Conservation (phyloP, 2,113 vertebrate species). For the Symphodus melops region DNA sequence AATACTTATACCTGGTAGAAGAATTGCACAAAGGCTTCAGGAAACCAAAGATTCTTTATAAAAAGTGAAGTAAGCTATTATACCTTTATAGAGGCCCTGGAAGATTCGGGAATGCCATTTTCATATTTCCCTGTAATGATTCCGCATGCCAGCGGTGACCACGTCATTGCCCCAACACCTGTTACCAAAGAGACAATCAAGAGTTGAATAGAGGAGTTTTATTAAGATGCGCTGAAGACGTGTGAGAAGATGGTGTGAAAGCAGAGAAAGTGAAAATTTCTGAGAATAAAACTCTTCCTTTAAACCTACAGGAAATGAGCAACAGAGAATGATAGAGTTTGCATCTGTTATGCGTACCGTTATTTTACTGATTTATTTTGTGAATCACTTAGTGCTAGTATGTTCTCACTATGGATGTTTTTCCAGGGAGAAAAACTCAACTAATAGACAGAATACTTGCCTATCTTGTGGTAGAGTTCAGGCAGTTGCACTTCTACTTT, state of each 20-base stretch:
- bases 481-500: constrained; percentile 98
- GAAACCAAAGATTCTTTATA: too few relatives aligned
- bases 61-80: background rate
- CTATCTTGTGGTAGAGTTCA: constrained; percentile 98
- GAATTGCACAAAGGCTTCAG: too few relatives aligned
- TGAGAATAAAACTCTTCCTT: background rate
- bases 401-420: background rate
- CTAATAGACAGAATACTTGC: constrained; percentile 76
- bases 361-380: background rate
- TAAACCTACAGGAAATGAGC: constrained; percentile 9
- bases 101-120: constrained; percentile 95
- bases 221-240: constrained; percentile 1
- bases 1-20: too few relatives aligned
- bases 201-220: constrained; percentile 23
- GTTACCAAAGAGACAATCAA: constrained; percentile 48
- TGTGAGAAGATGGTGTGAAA: constrained; percentile 35
- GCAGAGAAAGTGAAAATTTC: constrained; percentile 29
- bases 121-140: constrained; percentile 99
- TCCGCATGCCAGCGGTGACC: constrained; percentile 97
- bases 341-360: background rate
- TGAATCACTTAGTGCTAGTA: background rate
- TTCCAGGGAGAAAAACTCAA: background rate
- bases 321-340: background rate
- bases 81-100: constrained; percentile 97
- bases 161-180: constrained; percentile 99